Evolutionary conservation across 2,113 vertebrate genomes (phyloP).

Genomic region (Sceloporus undulatus): DNA sequence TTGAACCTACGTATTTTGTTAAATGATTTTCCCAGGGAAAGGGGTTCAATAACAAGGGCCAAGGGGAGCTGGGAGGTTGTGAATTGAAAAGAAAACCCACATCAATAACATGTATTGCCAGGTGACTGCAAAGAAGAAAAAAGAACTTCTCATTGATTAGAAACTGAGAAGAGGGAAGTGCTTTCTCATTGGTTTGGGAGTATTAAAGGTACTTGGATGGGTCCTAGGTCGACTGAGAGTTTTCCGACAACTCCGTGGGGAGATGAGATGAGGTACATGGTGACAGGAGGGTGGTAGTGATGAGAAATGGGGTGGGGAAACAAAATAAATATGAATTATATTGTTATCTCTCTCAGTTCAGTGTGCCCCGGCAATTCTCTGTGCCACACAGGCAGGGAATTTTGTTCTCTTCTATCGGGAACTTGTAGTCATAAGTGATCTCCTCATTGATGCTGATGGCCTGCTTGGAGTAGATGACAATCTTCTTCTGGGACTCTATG

Average conservation of each 20-base stretch:
- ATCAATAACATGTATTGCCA: background rate
- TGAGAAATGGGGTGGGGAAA: slow-evolving; percentile 20
- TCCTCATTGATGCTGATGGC: slow-evolving; percentile 92
- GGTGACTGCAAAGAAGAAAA: background rate
- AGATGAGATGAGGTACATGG: slow-evolving; percentile 9
- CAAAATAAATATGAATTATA: slow-evolving; percentile 65
- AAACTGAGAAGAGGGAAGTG: slow-evolving; percentile 17
- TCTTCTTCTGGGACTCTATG: slow-evolving; percentile 96
- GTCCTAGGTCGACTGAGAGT: slow-evolving; percentile 33
- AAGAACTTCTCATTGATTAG: background rate
- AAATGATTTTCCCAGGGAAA: background rate
- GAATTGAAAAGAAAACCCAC: background rate
- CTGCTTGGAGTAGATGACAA: slow-evolving; percentile 97
- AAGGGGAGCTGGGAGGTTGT: too few species aligned
- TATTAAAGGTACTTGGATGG: background rate
- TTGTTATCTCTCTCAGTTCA: slow-evolving; percentile 82
- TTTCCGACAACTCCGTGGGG: slow-evolving; percentile 28
- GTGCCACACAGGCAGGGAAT: slow-evolving; percentile 94
- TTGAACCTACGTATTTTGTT: background rate
- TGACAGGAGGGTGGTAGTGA: background rate
- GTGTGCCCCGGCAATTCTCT: slow-evolving; percentile 91
- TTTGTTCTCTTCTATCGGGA: slow-evolving; percentile 97
- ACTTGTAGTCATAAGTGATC: slow-evolving; percentile 98
- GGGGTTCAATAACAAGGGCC: background rate
- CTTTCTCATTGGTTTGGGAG: background rate